phyloP scores from a whole-genome alignment of 1,140 invertebrate genomes.

The Cydia strobilella region DNA sequence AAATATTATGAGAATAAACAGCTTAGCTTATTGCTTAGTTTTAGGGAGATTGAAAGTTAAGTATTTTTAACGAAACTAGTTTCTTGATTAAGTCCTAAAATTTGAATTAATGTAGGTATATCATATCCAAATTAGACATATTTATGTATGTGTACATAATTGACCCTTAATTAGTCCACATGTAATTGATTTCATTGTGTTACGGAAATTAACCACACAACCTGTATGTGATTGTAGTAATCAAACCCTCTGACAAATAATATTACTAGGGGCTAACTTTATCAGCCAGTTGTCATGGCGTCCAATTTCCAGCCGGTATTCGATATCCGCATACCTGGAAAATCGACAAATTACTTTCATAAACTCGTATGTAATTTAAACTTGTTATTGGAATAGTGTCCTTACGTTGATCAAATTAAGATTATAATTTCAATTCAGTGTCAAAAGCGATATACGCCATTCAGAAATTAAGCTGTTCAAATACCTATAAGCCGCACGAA shows the following conservation, averaged over 20 bases:
- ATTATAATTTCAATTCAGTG: background rate
- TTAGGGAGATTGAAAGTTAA: no score
- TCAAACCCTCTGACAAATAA: constrained; percentile 17
- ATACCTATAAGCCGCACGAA: constrained; percentile 29
- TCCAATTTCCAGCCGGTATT: constrained; percentile 9
- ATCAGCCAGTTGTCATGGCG: constrained; percentile 25
- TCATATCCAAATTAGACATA: no score
- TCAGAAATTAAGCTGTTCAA: background rate
- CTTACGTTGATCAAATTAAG: background rate
- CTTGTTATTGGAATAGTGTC: background rate
- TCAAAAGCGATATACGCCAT: background rate
- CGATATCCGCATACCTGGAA: constrained; percentile 5
- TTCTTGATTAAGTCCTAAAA: no score
- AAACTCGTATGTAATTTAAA: background rate
- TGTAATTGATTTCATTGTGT: no score
- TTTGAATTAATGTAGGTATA: no score
- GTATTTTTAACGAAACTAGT: no score
- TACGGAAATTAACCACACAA: no score
- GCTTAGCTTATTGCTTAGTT: no score
- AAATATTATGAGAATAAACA: no score
- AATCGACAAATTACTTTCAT: background rate
- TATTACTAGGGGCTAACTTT: constrained; percentile 20
- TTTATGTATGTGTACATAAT: no score
- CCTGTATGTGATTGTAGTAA: background rate
- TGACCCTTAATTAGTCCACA: no score